Evolutionary conservation across 2,888 invertebrate genomes (phyloP).

Genomic region (Limenitis camilla): DNA sequence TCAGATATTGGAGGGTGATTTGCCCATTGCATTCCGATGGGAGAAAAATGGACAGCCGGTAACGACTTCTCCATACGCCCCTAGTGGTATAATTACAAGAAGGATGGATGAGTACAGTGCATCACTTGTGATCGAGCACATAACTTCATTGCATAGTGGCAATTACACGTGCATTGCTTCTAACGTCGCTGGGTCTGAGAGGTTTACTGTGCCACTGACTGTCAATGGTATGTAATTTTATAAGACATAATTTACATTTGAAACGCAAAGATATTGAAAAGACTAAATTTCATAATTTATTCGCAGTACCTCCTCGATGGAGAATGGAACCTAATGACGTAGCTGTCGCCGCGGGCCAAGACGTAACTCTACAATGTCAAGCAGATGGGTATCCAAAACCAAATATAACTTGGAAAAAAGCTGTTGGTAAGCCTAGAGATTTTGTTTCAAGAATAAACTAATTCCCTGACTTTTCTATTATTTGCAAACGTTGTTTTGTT

Average conservation of each 20-base stretch:
- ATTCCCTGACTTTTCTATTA: too few relatives aligned
- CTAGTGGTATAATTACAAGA: slow-evolving; percentile 62
- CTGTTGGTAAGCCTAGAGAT: slow-evolving; percentile 87
- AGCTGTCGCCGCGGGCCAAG: slow-evolving; percentile 88
- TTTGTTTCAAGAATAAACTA: too few relatives aligned
- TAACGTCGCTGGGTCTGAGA: slow-evolving; percentile 87
- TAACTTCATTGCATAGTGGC: slow-evolving; percentile 88
- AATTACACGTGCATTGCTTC: slow-evolving; percentile 95
- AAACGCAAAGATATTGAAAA: not conserved
- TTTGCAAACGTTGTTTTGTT: too few relatives aligned
- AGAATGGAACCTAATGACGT: slow-evolving; percentile 88
- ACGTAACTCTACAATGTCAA: slow-evolving; percentile 89
- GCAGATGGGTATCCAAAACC: slow-evolving; percentile 95
- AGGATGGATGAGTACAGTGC: slow-evolving; percentile 90
- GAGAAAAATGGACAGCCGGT: slow-evolving; percentile 89
- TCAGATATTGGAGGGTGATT: slow-evolving; percentile 92
- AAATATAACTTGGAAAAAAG: slow-evolving; percentile 90
- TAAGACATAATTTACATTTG: slow-evolving; percentile 22
- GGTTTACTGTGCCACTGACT: slow-evolving; percentile 84
- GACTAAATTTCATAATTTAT: too few relatives aligned
- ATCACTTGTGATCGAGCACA: slow-evolving; percentile 88
- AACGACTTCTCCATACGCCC: slow-evolving; percentile 75
- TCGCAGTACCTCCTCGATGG: slow-evolving; percentile 95
- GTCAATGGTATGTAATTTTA: slow-evolving; percentile 78
- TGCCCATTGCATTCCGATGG: slow-evolving; percentile 94